Percentiles rank a stretch among this genome's conserved stretches.
Conservation (phyloP, 2,797 vertebrate genomes). For the Sebastes taczanowskii region DNA sequence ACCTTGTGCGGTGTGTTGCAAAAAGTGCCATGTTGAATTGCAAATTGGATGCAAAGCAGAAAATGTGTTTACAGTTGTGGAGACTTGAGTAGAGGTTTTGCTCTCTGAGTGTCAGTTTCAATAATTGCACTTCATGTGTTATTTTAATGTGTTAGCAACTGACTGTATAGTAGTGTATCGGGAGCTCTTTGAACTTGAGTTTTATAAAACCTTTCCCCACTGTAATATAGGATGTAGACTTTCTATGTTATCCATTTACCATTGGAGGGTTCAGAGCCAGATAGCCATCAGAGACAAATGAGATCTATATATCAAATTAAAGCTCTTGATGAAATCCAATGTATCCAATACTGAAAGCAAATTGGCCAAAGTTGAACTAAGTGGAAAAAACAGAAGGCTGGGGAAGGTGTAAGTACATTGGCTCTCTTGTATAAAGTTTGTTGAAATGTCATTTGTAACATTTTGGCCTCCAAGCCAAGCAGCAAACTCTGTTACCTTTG, state of each 20-base stretch:
- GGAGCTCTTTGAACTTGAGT: neutral
- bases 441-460: constrained; percentile 32
- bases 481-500: constrained; percentile 15
- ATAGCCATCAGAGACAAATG: constrained; percentile 26
- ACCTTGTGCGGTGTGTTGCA: neutral
- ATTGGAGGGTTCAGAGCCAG: neutral
- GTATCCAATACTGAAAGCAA: constrained; percentile 3
- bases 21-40: neutral
- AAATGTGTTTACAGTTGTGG: neutral
- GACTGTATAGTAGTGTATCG: neutral
- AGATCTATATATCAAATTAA: constrained; percentile 43
- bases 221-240: neutral
- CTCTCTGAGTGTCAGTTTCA: neutral
- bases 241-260: constrained; percentile 1
- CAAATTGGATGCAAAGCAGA: neutral
- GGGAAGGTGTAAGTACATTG: neutral
- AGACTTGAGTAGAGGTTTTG: neutral
- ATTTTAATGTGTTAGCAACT: neutral
- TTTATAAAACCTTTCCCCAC: constrained; percentile 8
- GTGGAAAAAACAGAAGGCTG: neutral
- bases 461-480: constrained; percentile 5
- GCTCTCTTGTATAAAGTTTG: constrained; percentile 5
- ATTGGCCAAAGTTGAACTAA: constrained; percentile 9
- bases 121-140: neutral
- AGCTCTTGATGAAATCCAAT: constrained; percentile 24